These are phyloP conservation scores for Epirrita christyi DNA, from an alignment of 2,888 invertebrate genomes.

Conservation along the genomic window DNA sequence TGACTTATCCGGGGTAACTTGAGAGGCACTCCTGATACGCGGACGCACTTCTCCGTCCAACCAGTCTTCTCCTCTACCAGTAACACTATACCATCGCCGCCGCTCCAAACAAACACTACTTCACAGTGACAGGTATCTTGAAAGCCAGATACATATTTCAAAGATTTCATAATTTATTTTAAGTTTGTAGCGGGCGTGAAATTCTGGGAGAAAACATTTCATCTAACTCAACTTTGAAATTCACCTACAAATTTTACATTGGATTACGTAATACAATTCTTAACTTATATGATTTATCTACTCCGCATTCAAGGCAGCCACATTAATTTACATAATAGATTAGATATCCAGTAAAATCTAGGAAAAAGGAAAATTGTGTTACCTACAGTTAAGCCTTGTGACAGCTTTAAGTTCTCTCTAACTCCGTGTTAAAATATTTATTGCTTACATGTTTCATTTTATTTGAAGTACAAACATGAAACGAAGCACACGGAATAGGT, in stretches of 20 bases:
- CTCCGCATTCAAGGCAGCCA: conserved; percentile 20
- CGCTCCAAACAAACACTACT: conserved; percentile 57
- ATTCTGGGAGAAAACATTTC: conserved; percentile 36
- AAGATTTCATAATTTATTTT: conserved; percentile 44
- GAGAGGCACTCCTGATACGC: conserved; percentile 74
- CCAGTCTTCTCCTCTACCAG: conserved; percentile 41
- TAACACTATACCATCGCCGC: conserved; percentile 65
- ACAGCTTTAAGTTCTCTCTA: conserved; percentile 6
- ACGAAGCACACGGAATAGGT: conserved; percentile 52
- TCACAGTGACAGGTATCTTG: conserved; percentile 67
- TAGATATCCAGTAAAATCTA: conserved; percentile 25
- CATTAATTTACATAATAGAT: conserved; percentile 26
- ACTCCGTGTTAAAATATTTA: conserved; percentile 18
- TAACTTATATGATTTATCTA: conserved; percentile 30
- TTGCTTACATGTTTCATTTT: conserved; percentile 18
- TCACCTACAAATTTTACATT: conserved; percentile 38
- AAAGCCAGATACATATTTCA: conserved; percentile 54
- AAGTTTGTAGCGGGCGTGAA: conserved; percentile 37
- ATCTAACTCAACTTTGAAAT: conserved; percentile 31
- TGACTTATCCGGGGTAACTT: conserved; percentile 85
- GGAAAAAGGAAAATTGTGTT: conserved; percentile 17
- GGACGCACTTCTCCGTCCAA: conserved; percentile 47
- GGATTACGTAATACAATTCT: conserved; percentile 27
- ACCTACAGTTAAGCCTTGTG: neutral
- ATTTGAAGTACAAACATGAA: conserved; percentile 23